Percentiles rank a stretch among this genome's conserved stretches.
phyloP scores from a whole-genome alignment of 2,113 vertebrate genomes.

The Aramus guarauna region DNA sequence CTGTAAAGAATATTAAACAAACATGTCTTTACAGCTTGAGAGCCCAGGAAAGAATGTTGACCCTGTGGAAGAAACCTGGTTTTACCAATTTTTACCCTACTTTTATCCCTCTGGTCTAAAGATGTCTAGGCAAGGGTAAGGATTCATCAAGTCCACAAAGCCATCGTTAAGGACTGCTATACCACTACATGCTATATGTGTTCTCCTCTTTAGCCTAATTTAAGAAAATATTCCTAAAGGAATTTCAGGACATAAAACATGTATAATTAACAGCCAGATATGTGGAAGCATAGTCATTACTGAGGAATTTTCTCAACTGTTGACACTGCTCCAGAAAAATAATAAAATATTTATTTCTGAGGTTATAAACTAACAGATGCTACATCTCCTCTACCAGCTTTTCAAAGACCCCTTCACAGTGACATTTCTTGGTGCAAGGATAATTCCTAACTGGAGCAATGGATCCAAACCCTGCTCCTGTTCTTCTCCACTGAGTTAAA shows the following conservation, averaged over 20 bases:
- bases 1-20: constrained; percentile 49
- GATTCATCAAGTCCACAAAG: background rate
- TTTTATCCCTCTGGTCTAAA: background rate
- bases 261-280: background rate
- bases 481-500: background rate
- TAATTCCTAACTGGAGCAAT: background rate
- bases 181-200: background rate
- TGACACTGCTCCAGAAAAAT: background rate
- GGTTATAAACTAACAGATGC: background rate
- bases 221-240: background rate
- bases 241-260: background rate
- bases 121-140: background rate
- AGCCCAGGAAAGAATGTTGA: constrained; percentile 20
- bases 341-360: background rate
- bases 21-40: background rate
- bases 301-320: background rate
- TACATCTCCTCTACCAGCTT: background rate
- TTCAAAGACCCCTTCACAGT: background rate
- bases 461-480: background rate
- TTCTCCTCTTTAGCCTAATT: background rate
- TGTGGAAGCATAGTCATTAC: background rate
- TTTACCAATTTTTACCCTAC: background rate
- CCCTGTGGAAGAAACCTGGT: background rate
- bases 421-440: background rate
- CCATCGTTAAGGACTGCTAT: background rate